A percentile compares a stretch with the other conserved stretches of the same genome.
These are phyloP conservation scores for Cirrhinus molitorella DNA, from an alignment of 2,797 vertebrate genomes.

Conservation along the genomic window DNA sequence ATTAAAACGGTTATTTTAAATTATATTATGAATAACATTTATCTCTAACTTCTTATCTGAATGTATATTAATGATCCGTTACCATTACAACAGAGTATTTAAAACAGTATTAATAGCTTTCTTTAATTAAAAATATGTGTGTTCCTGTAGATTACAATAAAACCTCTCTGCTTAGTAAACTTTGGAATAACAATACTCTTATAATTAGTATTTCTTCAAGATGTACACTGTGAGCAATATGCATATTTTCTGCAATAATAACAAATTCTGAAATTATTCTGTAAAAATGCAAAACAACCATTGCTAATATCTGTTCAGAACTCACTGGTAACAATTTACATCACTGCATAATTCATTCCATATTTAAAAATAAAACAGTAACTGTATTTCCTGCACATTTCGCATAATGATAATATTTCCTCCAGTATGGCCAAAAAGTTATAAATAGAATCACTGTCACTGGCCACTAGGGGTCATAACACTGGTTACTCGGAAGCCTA, in stretches of 20 bases:
- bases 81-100: background rate
- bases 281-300: background rate
- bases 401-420: background rate
- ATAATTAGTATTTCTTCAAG: background rate
- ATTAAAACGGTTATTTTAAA: no score
- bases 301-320: background rate
- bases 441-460: slow-evolving; percentile 5
- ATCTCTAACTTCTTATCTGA: background rate
- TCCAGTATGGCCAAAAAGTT: background rate
- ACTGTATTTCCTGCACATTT: background rate
- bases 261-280: background rate
- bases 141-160: background rate
- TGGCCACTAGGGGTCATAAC: slow-evolving; percentile 40
- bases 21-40: no score
- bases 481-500: slow-evolving; percentile 49
- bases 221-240: background rate
- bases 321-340: background rate
- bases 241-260: background rate
- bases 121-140: background rate
- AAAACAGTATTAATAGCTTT: background rate
- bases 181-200: background rate
- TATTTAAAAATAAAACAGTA: background rate
- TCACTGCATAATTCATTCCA: background rate
- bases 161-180: background rate
- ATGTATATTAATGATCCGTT: background rate